These are phyloP conservation scores for Caerostris darwini DNA, from an alignment of 1,140 invertebrate species.

Conservation along the genomic window DNA sequence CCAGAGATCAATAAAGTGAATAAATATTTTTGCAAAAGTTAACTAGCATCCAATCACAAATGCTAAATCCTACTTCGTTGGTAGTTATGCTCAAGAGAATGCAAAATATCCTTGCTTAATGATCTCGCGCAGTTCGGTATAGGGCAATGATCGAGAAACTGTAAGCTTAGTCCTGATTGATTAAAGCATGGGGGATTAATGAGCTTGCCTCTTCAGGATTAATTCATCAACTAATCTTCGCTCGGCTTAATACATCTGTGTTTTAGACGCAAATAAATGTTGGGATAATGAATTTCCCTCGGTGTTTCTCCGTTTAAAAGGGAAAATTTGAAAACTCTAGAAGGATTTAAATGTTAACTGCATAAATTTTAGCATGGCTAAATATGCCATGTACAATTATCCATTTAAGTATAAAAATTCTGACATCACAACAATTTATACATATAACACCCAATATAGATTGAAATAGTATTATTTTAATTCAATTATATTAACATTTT, in stretches of 20 bases:
- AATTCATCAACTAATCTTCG: neutral
- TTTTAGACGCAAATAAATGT: neutral
- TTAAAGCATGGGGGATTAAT: constrained; percentile 6
- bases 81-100: neutral
- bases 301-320: neutral
- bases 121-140: neutral
- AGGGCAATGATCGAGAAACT: neutral
- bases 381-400: too few species aligned
- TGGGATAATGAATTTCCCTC: neutral
- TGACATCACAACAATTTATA: too few species aligned
- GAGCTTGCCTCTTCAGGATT: neutral
- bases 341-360: too few species aligned
- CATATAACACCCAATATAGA: too few species aligned
- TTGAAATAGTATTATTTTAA: too few species aligned
- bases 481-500: too few species aligned
- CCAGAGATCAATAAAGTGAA: too few species aligned
- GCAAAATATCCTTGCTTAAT: neutral
- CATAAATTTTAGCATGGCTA: too few species aligned
- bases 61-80: too few species aligned
- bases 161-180: constrained; percentile 9
- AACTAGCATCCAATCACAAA: too few species aligned
- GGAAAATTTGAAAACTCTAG: neutral
- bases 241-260: neutral
- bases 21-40: too few species aligned
- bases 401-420: too few species aligned